These are phyloP conservation scores for Agrochola lota DNA, from an alignment of 2,888 invertebrate species.

Conservation along the genomic window DNA sequence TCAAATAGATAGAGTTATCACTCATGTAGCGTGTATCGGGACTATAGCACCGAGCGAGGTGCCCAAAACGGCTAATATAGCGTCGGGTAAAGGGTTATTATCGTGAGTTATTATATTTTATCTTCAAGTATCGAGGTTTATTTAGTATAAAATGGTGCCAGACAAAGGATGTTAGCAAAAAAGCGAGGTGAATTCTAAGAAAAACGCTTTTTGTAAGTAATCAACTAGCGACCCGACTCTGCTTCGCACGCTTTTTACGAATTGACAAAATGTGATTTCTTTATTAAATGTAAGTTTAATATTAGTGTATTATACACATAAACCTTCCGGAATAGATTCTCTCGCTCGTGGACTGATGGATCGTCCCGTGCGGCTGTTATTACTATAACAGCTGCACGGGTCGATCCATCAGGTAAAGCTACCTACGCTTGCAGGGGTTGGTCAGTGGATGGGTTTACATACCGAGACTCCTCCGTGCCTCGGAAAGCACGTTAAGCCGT, in stretches of 20 bases:
- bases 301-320: no score
- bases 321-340: no score
- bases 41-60: slow-evolving; percentile 73
- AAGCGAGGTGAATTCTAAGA: background rate
- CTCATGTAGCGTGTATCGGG: slow-evolving; percentile 79
- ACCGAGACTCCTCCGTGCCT: no score
- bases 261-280: background rate
- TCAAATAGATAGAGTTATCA: slow-evolving; percentile 71
- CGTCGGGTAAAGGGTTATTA: slow-evolving; percentile 81
- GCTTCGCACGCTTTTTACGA: background rate
- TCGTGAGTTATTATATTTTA: slow-evolving; percentile 79
- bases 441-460: no score
- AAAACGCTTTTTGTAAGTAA: slow-evolving; percentile 6
- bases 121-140: slow-evolving; percentile 68
- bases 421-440: no score
- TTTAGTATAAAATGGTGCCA: slow-evolving; percentile 50
- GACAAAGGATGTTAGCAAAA: slow-evolving; percentile 34
- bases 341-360: no score
- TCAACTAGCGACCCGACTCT: background rate
- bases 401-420: no score
- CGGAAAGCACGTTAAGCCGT: no score
- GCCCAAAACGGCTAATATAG: slow-evolving; percentile 75
- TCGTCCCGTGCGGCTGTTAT: no score
- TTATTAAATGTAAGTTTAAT: background rate
- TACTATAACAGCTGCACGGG: no score